These are phyloP conservation scores for Pithys albifrons DNA, from an alignment of 2,113 vertebrate species.

Conservation along the genomic window DNA sequence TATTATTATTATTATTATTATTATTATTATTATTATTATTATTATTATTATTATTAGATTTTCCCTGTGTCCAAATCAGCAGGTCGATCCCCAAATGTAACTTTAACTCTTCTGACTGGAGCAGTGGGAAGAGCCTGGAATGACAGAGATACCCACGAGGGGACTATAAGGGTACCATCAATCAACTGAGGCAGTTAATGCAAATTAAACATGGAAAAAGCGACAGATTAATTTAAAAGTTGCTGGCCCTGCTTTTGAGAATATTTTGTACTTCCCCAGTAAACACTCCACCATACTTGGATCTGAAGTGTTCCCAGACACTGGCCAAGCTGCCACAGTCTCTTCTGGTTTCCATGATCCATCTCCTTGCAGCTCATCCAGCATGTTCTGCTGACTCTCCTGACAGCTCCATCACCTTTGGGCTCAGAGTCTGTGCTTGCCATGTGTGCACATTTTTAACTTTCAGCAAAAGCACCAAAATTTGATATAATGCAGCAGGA, in stretches of 20 bases:
- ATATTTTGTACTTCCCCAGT: slow-evolving; percentile 30
- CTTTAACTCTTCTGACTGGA: background rate
- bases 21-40: background rate
- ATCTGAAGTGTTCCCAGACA: slow-evolving; percentile 36
- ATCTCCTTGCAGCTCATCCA: slow-evolving; percentile 27
- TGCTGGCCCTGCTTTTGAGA: background rate
- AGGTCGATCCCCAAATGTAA: background rate
- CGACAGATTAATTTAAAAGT: slow-evolving; percentile 7
- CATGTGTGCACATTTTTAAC: background rate
- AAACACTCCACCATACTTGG: slow-evolving; percentile 4
- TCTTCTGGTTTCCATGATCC: slow-evolving; percentile 23
- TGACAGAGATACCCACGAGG: background rate
- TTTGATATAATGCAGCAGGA: slow-evolving; percentile 7
- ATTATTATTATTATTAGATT: background rate
- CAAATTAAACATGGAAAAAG: slow-evolving; percentile 46
- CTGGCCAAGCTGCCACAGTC: slow-evolving; percentile 34
- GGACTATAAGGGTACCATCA: background rate
- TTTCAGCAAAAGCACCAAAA: background rate
- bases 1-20: too few relatives aligned
- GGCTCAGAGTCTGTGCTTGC: background rate
- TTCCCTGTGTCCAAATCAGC: background rate
- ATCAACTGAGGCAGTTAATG: background rate
- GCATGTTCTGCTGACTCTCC: background rate
- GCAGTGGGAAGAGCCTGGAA: background rate
- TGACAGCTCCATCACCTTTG: slow-evolving; percentile 9